These are phyloP conservation scores for Orestias chungarensis DNA, from an alignment of 2,797 vertebrate genomes.

Conservation along the genomic window DNA sequence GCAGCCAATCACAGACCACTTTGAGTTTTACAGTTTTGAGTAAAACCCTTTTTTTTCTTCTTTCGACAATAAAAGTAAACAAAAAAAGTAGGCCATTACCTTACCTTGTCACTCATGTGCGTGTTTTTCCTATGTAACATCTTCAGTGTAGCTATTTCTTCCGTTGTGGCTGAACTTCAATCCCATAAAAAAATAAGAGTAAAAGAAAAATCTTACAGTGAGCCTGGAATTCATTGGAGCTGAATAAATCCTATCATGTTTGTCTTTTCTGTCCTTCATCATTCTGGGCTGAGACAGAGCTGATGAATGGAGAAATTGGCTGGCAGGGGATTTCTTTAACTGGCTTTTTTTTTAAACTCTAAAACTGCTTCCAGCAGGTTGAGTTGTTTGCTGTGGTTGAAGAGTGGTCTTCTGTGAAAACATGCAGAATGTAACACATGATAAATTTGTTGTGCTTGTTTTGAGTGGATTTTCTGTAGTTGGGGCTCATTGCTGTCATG, in stretches of 20 bases:
- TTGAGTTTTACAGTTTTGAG: constrained; percentile 39
- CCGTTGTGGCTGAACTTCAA: constrained; percentile 11
- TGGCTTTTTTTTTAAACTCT: constrained; percentile 41
- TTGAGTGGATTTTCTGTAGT: constrained; percentile 31
- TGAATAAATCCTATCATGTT: constrained; percentile 52
- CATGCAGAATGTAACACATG: constrained; percentile 8
- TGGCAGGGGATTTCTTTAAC: constrained; percentile 57
- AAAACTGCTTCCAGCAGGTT: constrained; percentile 49
- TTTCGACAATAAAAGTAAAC: neutral
- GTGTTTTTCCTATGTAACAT: constrained; percentile 14
- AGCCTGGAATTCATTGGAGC: constrained; percentile 37
- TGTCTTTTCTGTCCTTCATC: constrained; percentile 55
- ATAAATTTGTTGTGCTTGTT: constrained; percentile 39
- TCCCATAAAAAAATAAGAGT: constrained; percentile 21
- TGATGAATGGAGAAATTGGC: constrained; percentile 58
- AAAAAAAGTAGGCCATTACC: neutral
- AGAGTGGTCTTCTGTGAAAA: constrained; percentile 18
- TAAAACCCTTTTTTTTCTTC: constrained; percentile 17
- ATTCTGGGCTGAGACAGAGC: constrained; percentile 46
- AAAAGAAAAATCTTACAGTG: constrained; percentile 8
- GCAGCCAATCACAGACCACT: constrained; percentile 30
- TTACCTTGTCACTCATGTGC: constrained; percentile 5
- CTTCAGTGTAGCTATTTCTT: constrained; percentile 6
- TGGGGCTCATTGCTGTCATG: constrained; percentile 19
- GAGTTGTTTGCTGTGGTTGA: constrained; percentile 35